These are phyloP conservation scores for Cryptotermes secundus DNA, from an alignment of 1,140 invertebrate genomes.

Conservation along the genomic window DNA sequence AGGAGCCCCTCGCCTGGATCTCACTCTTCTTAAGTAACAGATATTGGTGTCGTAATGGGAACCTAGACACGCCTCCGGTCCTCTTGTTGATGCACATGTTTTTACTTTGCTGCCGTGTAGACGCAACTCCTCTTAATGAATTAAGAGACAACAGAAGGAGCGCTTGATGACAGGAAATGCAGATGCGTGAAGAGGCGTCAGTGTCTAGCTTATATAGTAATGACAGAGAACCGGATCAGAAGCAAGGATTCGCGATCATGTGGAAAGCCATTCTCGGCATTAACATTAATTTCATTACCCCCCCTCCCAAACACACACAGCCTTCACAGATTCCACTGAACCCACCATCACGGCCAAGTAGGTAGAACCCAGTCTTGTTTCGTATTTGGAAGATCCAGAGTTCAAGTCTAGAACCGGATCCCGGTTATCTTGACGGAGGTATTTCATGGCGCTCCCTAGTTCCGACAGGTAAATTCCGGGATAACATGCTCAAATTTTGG, in stretches of 20 bases:
- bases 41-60: not conserved
- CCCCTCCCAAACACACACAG: too few relatives aligned
- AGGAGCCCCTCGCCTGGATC: too few relatives aligned
- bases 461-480: too few relatives aligned
- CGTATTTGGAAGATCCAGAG: too few relatives aligned
- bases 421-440: too few relatives aligned
- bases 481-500: too few relatives aligned
- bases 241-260: too few relatives aligned
- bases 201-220: not conserved
- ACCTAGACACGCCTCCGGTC: not conserved
- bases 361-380: too few relatives aligned
- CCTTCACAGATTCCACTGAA: too few relatives aligned
- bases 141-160: not conserved
- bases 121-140: slow-evolving; percentile 9
- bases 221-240: not conserved
- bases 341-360: too few relatives aligned
- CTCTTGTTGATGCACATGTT: not conserved
- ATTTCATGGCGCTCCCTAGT: too few relatives aligned
- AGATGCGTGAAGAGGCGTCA: not conserved
- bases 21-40: not conserved
- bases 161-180: not conserved
- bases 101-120: not conserved
- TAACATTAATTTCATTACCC: not conserved
- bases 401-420: too few relatives aligned
- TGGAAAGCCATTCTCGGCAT: not conserved